A percentile compares a stretch with the other conserved stretches of the same genome.
Evolutionary conservation across 2,888 invertebrate species (phyloP).

Genomic region (Eristalis intricaria): DNA sequence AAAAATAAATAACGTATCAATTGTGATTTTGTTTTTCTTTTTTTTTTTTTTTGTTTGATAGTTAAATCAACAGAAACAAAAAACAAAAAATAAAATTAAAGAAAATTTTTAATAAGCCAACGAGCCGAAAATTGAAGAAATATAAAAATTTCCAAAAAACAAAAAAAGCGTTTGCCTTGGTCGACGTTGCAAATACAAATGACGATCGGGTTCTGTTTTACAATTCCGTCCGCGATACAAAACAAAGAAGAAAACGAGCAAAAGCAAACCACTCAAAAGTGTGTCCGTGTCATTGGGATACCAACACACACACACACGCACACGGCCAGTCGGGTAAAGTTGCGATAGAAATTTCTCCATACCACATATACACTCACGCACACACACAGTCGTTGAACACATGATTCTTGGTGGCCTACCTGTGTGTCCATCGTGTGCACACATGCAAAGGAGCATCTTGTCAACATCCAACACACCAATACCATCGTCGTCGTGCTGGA

Average conservation of each 20-base stretch:
- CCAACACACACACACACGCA: too few relatives aligned
- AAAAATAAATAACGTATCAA: conserved; percentile 32
- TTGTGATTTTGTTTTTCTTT: conserved; percentile 48
- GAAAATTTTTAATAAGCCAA: conserved; percentile 66
- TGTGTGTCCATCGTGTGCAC: not conserved
- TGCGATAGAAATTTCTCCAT: not conserved
- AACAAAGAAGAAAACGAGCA: conserved; percentile 24
- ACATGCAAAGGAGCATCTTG: conserved; percentile 11
- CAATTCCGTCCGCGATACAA: conserved; percentile 58
- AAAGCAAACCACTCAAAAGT: not conserved
- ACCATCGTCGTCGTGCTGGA: conserved; percentile 22
- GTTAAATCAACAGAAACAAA: not conserved
- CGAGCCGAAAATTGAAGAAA: conserved; percentile 74
- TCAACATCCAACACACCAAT: conserved; percentile 25
- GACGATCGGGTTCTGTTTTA: conserved; percentile 74
- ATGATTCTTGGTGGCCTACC: not conserved
- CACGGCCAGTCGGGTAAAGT: not conserved
- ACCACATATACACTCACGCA: not conserved
- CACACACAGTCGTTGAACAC: not conserved
- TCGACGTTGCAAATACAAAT: conserved; percentile 80
- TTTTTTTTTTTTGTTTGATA: not conserved
- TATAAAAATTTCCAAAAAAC: conserved; percentile 80
- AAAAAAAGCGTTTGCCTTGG: conserved; percentile 78
- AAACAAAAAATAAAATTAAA: conserved; percentile 75
- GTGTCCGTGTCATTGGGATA: not conserved